Base-by-base conservation (phyloP, 2,888 invertebrate species). In the Leistus spinibarbis region DNA sequence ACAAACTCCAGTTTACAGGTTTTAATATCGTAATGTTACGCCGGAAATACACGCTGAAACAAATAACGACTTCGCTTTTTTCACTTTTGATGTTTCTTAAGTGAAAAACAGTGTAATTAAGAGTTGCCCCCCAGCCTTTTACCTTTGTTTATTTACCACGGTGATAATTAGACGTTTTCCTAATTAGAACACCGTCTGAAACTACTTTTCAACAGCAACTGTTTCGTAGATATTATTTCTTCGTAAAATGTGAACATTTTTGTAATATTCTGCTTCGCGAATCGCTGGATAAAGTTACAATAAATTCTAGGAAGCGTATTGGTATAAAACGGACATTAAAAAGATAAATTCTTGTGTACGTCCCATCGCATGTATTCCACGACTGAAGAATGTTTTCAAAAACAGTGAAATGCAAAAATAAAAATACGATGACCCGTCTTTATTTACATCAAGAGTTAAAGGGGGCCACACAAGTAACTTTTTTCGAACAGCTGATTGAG, bases 261-360 rank as follows among this genome's bases (percentile, higher is more conserved):
- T 40, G 24, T 3, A 24, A 24, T 24, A 24, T 24, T 24, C 24
- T 24, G 24, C 13, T 40, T 1, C 10, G 40, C 10, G 40, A 5
- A 7, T 1, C 40, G 40, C 5, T 2, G 40, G 13, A 40, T 40
- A 40, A 40, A 40, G 40, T 19, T 19, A 60, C 60, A 20, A 22
- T 17, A 16, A 19, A 20, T 60, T 22, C 13, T 19, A 20, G 60
- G 20, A 22, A 53, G 60, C n/a, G n/a, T 62, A 23, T 66, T 63
- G 24, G 73, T 24, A 73, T 62, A 60, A 66, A 73, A 73, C 67
- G 62, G 13, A 67, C 67, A 67, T 73, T 73, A 73, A 73, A 72
- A 73, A 73, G 73, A 66, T 66, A 73, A 67, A 67, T 73, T 67
- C 67, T 73, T 62, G 67, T 22, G 60, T 67, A 66, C 73, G 62